Evolutionary conservation across 2,113 vertebrate genomes (phyloP), one percentile per base, ranked within the genome.

Genomic region (Poeciliopsis retropinna): DNA sequence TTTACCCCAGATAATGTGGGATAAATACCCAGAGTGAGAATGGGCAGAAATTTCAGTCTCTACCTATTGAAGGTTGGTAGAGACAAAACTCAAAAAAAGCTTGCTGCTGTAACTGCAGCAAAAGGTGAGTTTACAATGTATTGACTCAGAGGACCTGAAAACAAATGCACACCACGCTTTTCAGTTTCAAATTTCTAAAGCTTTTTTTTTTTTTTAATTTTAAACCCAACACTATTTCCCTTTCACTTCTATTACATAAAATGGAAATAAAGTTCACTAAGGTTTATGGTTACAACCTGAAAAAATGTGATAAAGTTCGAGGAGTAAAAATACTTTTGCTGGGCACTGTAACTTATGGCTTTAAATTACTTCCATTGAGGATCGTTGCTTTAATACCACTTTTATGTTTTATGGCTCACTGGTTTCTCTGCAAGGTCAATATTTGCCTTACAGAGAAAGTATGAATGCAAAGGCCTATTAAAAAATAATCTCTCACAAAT

Each of bases 341-440:
- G 9, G 51, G 51, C 19, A n/a, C 51, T 69, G 64, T 64, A 74
- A 72, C 72, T 68, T 70, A 79, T 71, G 72, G 84, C 79, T 82
- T 84, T 60, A 47, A 57, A 19, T 62, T 76, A 37, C 17, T 65
- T 74, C 69, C 54, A 14, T 68, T 37, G 37, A 27, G 12, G 67
- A 34, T 80, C 62, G 44, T 70, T 54, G 0, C 44, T 80, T 32
- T 30, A 67, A 79, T 72, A 72, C 78, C 65, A 64, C 28, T 64
- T 67, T 22, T 78, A 68, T 80, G n/a, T 44, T 69, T 13, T 78
- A 73, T 78, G 80, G 73, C 65, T 85, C 31, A 78, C 62, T 37
- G 47, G 28, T 63, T 54, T 27, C 37, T 54, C 37, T 17, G 67
- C 19, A 69, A 74, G 76, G 31, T 70, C 47, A 68, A 57, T 19